These are phyloP conservation scores for Acipenser ruthenus DNA, from an alignment of 2,797 vertebrate genomes.

Conservation along the genomic window DNA sequence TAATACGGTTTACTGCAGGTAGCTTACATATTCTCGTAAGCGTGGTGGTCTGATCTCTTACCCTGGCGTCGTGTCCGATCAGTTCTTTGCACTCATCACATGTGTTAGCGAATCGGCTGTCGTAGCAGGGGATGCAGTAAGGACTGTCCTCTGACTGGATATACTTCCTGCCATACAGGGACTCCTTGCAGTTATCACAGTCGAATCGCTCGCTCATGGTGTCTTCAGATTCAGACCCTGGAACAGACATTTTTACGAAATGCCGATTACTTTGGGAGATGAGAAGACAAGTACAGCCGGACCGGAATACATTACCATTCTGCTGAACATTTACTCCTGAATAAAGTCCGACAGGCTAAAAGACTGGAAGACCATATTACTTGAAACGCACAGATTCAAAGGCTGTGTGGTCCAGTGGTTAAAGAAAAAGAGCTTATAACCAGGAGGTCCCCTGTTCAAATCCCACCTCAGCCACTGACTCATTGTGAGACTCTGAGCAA, in stretches of 20 bases:
- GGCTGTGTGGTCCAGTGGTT: not conserved
- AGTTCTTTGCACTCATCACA: slow-evolving; percentile 96
- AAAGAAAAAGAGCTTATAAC: too few species aligned
- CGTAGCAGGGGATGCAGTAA: slow-evolving; percentile 96
- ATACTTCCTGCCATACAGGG: slow-evolving; percentile 93
- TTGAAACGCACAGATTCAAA: too few species aligned
- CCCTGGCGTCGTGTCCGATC: slow-evolving; percentile 90
- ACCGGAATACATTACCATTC: not conserved
- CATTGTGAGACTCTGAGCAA: not conserved
- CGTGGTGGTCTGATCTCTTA: slow-evolving; percentile 42
- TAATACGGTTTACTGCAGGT: too few species aligned
- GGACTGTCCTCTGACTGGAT: slow-evolving; percentile 88
- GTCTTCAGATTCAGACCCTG: slow-evolving; percentile 16
- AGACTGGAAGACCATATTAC: too few species aligned
- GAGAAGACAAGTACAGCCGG: not conserved
- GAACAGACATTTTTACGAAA: too few species aligned
- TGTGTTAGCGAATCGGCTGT: slow-evolving; percentile 91
- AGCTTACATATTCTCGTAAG: too few species aligned
- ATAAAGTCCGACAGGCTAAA: not conserved
- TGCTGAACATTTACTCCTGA: not conserved
- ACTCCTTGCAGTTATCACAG: slow-evolving; percentile 93
- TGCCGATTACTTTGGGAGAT: not conserved
- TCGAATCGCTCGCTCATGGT: slow-evolving; percentile 92
- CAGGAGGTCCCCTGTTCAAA: too few species aligned
- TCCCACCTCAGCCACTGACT: not conserved